A percentile compares a stretch with the other conserved stretches of the same genome.
Conservation (phyloP, 2,113 vertebrate genomes). For the Rhinichthys klamathensis region DNA sequence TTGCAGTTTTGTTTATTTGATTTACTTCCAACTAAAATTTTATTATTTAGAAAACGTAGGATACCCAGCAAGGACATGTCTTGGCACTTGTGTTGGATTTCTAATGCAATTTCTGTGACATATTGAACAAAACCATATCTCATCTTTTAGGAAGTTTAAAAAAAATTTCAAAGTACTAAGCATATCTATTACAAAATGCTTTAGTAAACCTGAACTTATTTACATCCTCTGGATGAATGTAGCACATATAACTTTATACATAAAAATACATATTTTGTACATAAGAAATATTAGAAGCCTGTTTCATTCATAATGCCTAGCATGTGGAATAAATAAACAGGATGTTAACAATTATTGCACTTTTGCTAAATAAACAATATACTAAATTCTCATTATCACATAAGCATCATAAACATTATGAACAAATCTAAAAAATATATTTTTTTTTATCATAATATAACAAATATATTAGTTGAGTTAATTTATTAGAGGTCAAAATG, state of each 20-base stretch:
- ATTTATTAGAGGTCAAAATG: background rate
- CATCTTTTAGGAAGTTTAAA: background rate
- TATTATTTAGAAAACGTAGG: slow-evolving; percentile 44
- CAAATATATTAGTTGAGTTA: slow-evolving; percentile 5
- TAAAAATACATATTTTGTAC: slow-evolving; percentile 19
- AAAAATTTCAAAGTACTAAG: background rate
- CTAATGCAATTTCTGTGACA: slow-evolving; percentile 10
- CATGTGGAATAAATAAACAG: slow-evolving; percentile 51
- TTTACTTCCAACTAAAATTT: slow-evolving; percentile 36
- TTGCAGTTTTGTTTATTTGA: slow-evolving; percentile 43
- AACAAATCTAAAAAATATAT: background rate
- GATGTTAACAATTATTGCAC: slow-evolving; percentile 16
- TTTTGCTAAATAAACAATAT: slow-evolving; percentile 21
- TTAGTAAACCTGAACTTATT: slow-evolving; percentile 22
- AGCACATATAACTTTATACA: background rate
- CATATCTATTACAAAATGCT: slow-evolving; percentile 6
- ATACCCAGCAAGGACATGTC: slow-evolving; percentile 24
- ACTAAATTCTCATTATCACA: slow-evolving; percentile 5
- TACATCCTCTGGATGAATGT: background rate
- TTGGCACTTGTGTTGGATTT: slow-evolving; percentile 55
- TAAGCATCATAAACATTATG: background rate
- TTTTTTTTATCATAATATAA: background rate
- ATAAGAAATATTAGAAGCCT: slow-evolving; percentile 11
- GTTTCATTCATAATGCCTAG: slow-evolving; percentile 34
- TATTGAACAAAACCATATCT: slow-evolving; percentile 1